Base-by-base conservation (phyloP, 2,113 vertebrate species). In the Lanius ludovicianus region DNA sequence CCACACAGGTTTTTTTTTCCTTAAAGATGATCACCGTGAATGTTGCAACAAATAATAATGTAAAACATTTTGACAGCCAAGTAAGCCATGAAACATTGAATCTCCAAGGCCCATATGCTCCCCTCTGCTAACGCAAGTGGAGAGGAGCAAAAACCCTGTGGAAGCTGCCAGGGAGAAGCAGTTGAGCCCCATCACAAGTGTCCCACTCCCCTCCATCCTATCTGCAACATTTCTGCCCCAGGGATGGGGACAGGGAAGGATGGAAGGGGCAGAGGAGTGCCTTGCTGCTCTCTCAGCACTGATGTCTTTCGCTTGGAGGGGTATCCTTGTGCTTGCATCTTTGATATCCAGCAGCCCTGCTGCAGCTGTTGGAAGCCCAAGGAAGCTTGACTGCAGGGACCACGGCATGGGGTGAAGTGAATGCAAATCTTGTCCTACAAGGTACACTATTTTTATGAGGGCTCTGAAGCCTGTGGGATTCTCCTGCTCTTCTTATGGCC, bases 1-100 rank as follows among this genome's bases (percentile, higher is more conserved):
- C 95, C 15, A 10, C 96, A 95, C 91, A 91, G 94, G 77, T 74
- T 92, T 95, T 94, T 95, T 95, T 92, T 96, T 95, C 97, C 98
- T 98, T 98, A 97, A 98, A 96, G 97, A 97, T 96, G 98, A 98
- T 98, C 97, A 98, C 96, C 84, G 74, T 97, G 96, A 97, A 97
- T 92, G 94, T 96, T 97, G 95, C 87, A 80, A 96, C 96, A 98
- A 95, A 98, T 97, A 95, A 95, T 98, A 97, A 98, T 46, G 46
- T 96, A 96, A 98, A 98, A 91, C 87, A 41, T 98, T 97, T 94
- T 98, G 98, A 98, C 98, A 97, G 95, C 97, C 95, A 96, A 98
- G 97, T 95, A 98, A 98, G 97, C 93, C 96, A 59, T 97, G 96
- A 97, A 98, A 96, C 96, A 97, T 97, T 94, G 71, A 97, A 94